A percentile compares a stretch with the other conserved stretches of the same genome.
phyloP scores from a whole-genome alignment of 2,113 vertebrate genomes.

The Pluvialis apricaria region DNA sequence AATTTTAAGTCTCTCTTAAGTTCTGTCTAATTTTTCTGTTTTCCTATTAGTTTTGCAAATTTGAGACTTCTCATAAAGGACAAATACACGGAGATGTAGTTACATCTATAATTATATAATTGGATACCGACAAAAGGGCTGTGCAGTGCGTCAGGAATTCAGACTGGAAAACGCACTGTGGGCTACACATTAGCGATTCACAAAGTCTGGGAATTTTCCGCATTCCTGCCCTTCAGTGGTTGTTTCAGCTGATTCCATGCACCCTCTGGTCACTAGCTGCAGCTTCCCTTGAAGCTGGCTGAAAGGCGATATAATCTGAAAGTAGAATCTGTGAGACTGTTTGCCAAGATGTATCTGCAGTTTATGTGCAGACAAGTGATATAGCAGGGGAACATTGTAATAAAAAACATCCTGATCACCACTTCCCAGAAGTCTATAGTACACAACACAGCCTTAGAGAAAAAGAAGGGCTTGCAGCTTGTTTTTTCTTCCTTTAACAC shows the following conservation, averaged over 20 bases:
- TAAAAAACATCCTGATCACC: slow-evolving; percentile 5
- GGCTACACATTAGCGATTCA: neutral
- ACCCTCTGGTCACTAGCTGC: neutral
- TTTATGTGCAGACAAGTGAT: neutral
- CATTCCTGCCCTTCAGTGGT: neutral
- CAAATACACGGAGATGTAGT: neutral
- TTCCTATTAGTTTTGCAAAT: neutral
- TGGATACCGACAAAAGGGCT: neutral
- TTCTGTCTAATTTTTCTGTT: neutral
- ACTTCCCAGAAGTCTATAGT: neutral
- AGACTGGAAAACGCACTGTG: neutral
- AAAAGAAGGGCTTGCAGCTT: neutral
- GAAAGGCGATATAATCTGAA: neutral
- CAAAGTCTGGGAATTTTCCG: neutral
- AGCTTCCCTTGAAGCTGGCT: neutral
- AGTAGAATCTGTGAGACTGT: neutral
- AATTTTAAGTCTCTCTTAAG: neutral
- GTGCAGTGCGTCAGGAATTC: neutral
- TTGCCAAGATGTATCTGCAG: slow-evolving; percentile 17
- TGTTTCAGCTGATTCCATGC: slow-evolving; percentile 3
- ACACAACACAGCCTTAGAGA: neutral
- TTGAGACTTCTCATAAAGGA: neutral
- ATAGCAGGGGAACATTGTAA: neutral
- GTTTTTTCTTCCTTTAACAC: neutral
- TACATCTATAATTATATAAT: neutral